Evolutionary conservation across 53 echinoderm and acorn worm species (phyloP), one percentile per base, ranked within the genome.

Genomic region (Mesocentrotus franciscanus): DNA sequence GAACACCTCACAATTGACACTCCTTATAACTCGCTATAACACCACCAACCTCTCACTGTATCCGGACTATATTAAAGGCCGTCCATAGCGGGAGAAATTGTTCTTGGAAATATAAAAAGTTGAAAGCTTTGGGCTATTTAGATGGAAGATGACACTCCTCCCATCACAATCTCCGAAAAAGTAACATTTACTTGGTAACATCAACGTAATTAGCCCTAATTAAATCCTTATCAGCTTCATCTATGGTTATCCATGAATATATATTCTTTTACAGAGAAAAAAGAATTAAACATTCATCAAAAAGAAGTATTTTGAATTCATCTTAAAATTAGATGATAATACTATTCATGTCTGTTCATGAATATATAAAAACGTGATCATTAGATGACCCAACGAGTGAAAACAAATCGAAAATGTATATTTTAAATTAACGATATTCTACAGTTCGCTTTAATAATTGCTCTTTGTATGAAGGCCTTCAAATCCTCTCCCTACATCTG

Each of bases 11-110:
- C 58, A 22, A 49, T 84, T 3, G 84, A 84, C 49, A 84, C 42
- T 49, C 42, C 78, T 12, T 85, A 11, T 85, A 85, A 55, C 85
- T 22, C 57, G 85, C 87, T 87, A 57, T 33, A 87, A 87, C 57
- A 87, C 87, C 87, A 87, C 87, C 29, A 87, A 87, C 87, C 58
- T 57, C 26, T 27, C 8, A 87, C 58, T 57, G n/a, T 87, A 87
- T 87, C 87, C 58, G 87, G 87, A 58, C 57, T 58, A 58, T 56
- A n/a, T 87, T 87, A 87, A 87, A 87, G 87, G 87, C 12, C 57
- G 58, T 57, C 17, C 3, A 29, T 8, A 17, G 11, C 9, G 81
- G 81, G 81, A 42, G 16, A 8, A 13, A 34, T 78, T 39, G 6
- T 81, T 8, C 12, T 81, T 20, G 20, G 20, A 64, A 64, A 20